Base-by-base conservation (phyloP, 2,888 invertebrate species). In the Labia minor region DNA sequence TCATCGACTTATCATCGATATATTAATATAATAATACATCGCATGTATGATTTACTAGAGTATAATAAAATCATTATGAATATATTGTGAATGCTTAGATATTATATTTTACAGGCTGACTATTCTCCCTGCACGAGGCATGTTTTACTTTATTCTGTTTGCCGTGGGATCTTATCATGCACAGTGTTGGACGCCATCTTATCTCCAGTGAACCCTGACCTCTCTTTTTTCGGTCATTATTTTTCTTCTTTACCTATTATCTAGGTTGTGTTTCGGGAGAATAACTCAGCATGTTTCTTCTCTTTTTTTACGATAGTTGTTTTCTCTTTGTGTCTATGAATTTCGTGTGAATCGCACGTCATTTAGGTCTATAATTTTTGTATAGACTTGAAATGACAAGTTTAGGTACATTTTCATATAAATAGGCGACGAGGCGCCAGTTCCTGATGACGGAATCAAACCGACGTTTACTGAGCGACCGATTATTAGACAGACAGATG, bases 391-490 rank as follows among this genome's bases (percentile, higher is more conserved):
- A 70, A 68, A 67, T 69, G 70, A 71, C 70, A 69, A 66, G 70
- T 70, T 66, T 74, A 75, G 74, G 74, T 74, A 74, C 69, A 74
- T 74, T 73, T 74, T 75, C 71, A 73, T n/a, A n/a, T 33, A 74
- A 73, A 70, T 73, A 93, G 94, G 94, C 90, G 94, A 95, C 83
- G 94, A 94, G 83, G 92, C 92, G 78, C 91, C 92, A 75, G 89
- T 92, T 78, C 93, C 93, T 75, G 90, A 91, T 76, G 91, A 92
- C 81, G 92, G 89, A 79, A 90, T 92, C 81, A 95, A 94, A 83
- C 97, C 98, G 74, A 94, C 95, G 74, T 98, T 97, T 83, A 95
- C 96, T 77, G 95, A 96, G 86, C 88, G 96, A 81, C 97, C 97
- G 71, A 87, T 94, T 78, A 95, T 97, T 80, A 88, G 92, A 83